phyloP scores from a whole-genome alignment of 2,113 vertebrate species.

The Burhinus bistriatus region DNA sequence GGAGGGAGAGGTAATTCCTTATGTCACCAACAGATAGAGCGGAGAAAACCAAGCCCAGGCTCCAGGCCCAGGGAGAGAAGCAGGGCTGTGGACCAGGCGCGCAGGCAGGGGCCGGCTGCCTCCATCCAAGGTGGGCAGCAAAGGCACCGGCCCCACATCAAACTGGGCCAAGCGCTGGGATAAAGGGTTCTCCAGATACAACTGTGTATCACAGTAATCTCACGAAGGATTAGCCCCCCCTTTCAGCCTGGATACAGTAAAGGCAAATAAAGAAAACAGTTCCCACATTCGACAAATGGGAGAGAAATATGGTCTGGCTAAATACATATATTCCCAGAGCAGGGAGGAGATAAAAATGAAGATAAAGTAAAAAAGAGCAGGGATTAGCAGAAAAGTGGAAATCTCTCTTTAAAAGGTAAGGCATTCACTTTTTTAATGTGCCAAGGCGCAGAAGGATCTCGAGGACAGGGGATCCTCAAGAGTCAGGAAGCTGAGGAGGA shows the following conservation, averaged over 20 bases:
- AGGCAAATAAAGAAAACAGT: background rate
- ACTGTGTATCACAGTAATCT: background rate
- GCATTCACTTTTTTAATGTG: background rate
- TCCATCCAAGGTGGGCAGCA: background rate
- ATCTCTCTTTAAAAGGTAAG: background rate
- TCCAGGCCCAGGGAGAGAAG: background rate
- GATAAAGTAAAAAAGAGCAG: background rate
- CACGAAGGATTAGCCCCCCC: background rate
- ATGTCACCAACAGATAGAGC: background rate
- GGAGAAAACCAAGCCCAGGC: background rate
- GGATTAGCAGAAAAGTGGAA: background rate
- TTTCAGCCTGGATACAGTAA: background rate
- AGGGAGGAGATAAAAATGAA: background rate
- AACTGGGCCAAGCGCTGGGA: rapidly evolving
- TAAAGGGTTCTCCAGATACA: background rate
- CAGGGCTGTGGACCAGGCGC: rapidly evolving
- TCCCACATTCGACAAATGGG: rapidly evolving
- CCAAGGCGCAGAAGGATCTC: background rate
- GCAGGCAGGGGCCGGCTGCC: background rate
- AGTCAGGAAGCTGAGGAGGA: background rate
- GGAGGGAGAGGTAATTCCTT: background rate
- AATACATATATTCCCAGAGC: background rate
- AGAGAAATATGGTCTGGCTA: background rate
- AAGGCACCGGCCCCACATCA: background rate
- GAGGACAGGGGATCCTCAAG: background rate